phyloP scores from a whole-genome alignment of 2,113 vertebrate genomes.

The Sturnira hondurensis region DNA sequence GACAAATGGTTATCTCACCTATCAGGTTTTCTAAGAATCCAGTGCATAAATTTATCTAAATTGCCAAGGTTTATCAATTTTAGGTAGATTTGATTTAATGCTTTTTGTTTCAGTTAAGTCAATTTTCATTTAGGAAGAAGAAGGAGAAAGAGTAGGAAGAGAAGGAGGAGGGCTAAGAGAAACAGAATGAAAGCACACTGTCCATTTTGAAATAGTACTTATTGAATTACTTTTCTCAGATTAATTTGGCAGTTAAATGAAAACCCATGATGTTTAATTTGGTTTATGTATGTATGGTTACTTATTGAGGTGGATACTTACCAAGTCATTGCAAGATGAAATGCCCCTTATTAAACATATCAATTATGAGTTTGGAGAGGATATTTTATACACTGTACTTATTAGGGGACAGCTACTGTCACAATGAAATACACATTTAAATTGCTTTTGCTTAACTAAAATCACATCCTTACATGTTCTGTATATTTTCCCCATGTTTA shows the following conservation, averaged over 20 bases:
- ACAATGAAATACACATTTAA: not conserved
- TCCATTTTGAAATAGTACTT: not conserved
- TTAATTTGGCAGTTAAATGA: not conserved
- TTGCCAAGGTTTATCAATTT: not conserved
- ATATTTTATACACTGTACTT: not conserved
- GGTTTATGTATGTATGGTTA: not conserved
- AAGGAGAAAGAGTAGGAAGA: not conserved
- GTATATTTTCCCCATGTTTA: not conserved
- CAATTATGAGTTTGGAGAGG: not conserved
- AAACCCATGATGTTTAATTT: slow-evolving; percentile 1
- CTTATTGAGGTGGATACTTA: not conserved
- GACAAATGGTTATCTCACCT: not conserved
- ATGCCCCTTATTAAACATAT: slow-evolving; percentile 23
- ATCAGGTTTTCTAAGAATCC: not conserved
- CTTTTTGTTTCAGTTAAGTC: not conserved
- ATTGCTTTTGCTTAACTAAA: not conserved
- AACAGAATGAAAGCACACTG: not conserved
- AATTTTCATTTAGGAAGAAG: not conserved
- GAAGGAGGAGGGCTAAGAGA: not conserved
- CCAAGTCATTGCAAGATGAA: slow-evolving; percentile 20
- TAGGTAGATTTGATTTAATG: not conserved
- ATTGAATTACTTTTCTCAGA: slow-evolving; percentile 2
- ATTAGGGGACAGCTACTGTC: not conserved
- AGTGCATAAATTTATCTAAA: not conserved
- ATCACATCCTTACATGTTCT: not conserved